Conservation (phyloP, 2,797 vertebrate genomes). For the Sebastiscus albofasciatus region DNA sequence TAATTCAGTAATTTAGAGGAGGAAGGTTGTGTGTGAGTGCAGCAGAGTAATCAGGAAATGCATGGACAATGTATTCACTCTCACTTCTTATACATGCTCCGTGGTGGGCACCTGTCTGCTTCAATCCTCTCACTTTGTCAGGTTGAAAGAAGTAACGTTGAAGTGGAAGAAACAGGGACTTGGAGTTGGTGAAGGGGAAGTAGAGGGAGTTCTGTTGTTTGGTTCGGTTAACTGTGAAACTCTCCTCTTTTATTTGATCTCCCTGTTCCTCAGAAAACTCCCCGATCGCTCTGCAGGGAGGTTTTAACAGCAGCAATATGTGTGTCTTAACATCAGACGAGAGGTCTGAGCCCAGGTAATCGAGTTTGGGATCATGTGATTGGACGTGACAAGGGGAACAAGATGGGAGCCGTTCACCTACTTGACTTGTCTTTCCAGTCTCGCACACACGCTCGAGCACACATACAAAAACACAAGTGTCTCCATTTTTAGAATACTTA, state of each 20-base stretch:
- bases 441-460: not conserved
- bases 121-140: slow-evolving; percentile 43
- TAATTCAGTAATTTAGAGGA: slow-evolving; percentile 32
- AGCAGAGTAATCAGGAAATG: slow-evolving; percentile 55
- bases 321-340: slow-evolving; percentile 60
- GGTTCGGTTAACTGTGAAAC: slow-evolving; percentile 50
- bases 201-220: slow-evolving; percentile 31
- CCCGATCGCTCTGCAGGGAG: not conserved
- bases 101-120: slow-evolving; percentile 51
- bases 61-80: slow-evolving; percentile 40
- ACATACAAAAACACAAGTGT: not conserved
- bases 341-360: slow-evolving; percentile 62
- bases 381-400: slow-evolving; percentile 55
- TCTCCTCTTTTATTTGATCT: slow-evolving; percentile 48
- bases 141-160: slow-evolving; percentile 31
- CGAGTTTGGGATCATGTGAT: slow-evolving; percentile 65
- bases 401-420: slow-evolving; percentile 17
- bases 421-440: slow-evolving; percentile 3
- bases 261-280: slow-evolving; percentile 34
- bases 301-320: slow-evolving; percentile 44
- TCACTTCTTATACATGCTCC: slow-evolving; percentile 39
- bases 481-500: slow-evolving; percentile 33
- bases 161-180: slow-evolving; percentile 37
- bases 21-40: slow-evolving; percentile 24
- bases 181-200: slow-evolving; percentile 15